Percentiles rank a stretch among this genome's conserved stretches.
Evolutionary conservation across 2,113 vertebrate genomes (phyloP).

Genomic region (Callorhinus ursinus): DNA sequence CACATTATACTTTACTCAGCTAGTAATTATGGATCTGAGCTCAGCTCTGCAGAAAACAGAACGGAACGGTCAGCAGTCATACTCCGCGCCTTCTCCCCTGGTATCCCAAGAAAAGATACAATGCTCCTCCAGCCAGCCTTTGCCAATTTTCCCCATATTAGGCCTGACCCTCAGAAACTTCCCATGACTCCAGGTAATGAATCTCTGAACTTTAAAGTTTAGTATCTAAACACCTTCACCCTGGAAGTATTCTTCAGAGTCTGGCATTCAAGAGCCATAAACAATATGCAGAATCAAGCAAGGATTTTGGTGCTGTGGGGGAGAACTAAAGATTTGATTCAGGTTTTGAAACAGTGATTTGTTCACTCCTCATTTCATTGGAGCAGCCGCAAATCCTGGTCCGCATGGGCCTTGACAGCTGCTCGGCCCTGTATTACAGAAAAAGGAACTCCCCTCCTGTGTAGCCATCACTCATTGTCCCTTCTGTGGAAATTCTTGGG

Average conservation of each 20-base stretch:
- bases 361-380: not conserved
- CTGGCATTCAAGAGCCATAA: not conserved
- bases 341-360: not conserved
- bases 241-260: not conserved
- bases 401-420: fast-evolving
- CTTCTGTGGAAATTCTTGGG: not conserved
- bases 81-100: not conserved
- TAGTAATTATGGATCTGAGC: slow-evolving; percentile 26
- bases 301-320: not conserved
- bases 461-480: not conserved
- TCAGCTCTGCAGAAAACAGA: slow-evolving; percentile 50
- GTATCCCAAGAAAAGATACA: not conserved
- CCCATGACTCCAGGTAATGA: not conserved
- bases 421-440: not conserved
- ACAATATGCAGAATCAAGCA: not conserved
- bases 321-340: not conserved
- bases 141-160: not conserved
- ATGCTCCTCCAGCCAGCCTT: not conserved
- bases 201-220: not conserved
- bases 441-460: not conserved
- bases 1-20: slow-evolving; percentile 18
- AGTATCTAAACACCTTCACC: not conserved
- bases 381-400: not conserved
- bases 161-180: not conserved
- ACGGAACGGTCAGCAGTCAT: slow-evolving; percentile 10